Base-by-base conservation (phyloP, 1,140 invertebrate genomes). In the Pogonus chalceus region DNA sequence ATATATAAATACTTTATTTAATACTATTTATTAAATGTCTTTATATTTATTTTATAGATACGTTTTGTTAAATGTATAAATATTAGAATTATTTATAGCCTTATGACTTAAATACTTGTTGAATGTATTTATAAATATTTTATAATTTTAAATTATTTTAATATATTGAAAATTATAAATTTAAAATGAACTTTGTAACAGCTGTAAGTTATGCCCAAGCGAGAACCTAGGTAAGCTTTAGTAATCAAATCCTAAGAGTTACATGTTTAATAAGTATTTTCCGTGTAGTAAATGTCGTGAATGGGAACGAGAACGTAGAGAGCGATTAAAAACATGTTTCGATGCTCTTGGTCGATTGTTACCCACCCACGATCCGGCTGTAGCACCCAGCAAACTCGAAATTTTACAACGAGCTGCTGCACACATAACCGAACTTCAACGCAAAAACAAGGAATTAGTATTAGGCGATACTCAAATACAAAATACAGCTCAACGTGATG, bases 261-360 rank as follows among this genome's bases (percentile, higher is more conserved):
- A 49, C 16, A 23, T 1, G 23, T n/a, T 49, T 22, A 20, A 4
- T 10, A 23, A 22, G n/a, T 20, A 21, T 21, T 20, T 23, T 20
- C 39, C 16, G 21, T 20, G 1, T 26, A 67, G 63, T 7, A 69
- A 72, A 64, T 66, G 67, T 58, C 62, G 72, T 54, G 60, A 68
- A 60, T 79, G 74, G 72, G 77, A 78, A 62, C 69, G 71, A 60
- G 66, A 72, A 43, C 60, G 77, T 20, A 61, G 77, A 58, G 67
- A 74, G 54, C 65, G 74, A 54, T 58, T 79, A 10, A 74, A 76
- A 43, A 65, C 68, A 2, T 66, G 63, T 18, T 79, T 79, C 62
- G 60, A 62, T 9, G 65, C 65, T 35, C 59, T 79, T 24, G 64
- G 65, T 26, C 68, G 71, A 61, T 57, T 75, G 3, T 60, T 79